These are phyloP conservation scores for Apogon hyalosoma DNA, from an alignment of 2,797 vertebrate species.

Conservation along the genomic window DNA sequence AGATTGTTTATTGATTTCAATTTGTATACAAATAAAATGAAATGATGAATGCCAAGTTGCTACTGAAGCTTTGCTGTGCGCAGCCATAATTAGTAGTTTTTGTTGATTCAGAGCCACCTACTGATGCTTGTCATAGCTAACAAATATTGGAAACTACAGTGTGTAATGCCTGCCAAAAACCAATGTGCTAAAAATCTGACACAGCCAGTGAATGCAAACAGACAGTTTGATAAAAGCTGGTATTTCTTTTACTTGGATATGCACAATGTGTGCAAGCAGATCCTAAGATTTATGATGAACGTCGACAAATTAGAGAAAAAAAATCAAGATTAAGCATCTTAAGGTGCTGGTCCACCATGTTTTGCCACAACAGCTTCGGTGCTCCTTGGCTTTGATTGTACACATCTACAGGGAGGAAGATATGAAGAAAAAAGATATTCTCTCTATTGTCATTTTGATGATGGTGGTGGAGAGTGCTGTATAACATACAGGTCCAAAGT, in stretches of 20 bases:
- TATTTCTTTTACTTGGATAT: too few relatives aligned
- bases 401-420: too few relatives aligned
- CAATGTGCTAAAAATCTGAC: too few relatives aligned
- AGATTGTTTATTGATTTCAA: conserved; percentile 7
- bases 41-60: neutral
- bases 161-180: too few relatives aligned
- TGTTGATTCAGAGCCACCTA: neutral
- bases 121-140: neutral
- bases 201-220: too few relatives aligned
- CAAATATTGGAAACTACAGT: neutral
- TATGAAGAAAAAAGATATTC: neutral
- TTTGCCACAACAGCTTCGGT: neutral
- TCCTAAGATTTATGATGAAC: too few relatives aligned
- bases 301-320: too few relatives aligned
- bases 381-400: neutral
- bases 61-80: too few relatives aligned
- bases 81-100: neutral
- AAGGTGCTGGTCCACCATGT: neutral
- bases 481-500: neutral
- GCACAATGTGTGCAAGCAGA: too few relatives aligned
- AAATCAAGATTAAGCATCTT: neutral
- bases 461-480: neutral
- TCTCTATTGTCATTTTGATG: neutral
- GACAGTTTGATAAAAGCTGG: too few relatives aligned
- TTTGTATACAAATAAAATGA: neutral